Evolutionary conservation across 92 coral and sea anemone species (phyloP), one percentile per base, ranked within the genome.

Genomic region (Porites rus): DNA sequence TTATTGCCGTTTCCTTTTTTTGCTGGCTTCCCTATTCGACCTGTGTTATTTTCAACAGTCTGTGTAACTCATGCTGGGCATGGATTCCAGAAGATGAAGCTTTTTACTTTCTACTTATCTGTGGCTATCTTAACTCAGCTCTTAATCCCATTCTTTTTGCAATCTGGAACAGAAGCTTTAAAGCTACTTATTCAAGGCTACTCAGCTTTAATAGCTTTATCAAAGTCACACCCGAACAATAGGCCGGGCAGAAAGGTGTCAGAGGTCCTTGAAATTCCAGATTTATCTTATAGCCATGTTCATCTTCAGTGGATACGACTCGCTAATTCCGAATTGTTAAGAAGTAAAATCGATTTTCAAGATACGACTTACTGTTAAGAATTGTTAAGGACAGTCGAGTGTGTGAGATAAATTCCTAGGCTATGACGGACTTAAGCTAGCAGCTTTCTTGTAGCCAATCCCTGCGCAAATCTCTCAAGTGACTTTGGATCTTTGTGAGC

Each of bases 91-190:
- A 28, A 14, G 75, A 87, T 1, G 72, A 75, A 16, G 73, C 83
- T 2, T 77, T 50, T 54, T 81, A 84, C 6, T 82, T 92, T 14
- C 82, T 90, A 64, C 83, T 93, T 11, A 75, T 90, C 90, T 87
- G 84, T 56, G 96, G 93, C 20, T 93, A 93, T 62, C 86, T 93
- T 67, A 90, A 90, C 88, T 93, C 90, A 8, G 96, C 96, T 22
- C 60, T 93, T 19, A 93, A 93, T 21, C 96, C 96, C 13, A 90
- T 90, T 73, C 83, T 93, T 63, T 93, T 90, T 76, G 88, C 96
- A 16, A 86, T 90, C 82, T 85, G 92, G 16, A 93, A 90, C 81
- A 89, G 86, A 66, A 84, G 91, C 61, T 90, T 93, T 86, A 90
- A 90, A 69, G 51, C 58, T 56, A 87, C 89, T 1, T 90, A 87